Evolutionary conservation across 2,113 vertebrate species (phyloP), one percentile per base, ranked within the genome.

Genomic region (Eclectus roratus): DNA sequence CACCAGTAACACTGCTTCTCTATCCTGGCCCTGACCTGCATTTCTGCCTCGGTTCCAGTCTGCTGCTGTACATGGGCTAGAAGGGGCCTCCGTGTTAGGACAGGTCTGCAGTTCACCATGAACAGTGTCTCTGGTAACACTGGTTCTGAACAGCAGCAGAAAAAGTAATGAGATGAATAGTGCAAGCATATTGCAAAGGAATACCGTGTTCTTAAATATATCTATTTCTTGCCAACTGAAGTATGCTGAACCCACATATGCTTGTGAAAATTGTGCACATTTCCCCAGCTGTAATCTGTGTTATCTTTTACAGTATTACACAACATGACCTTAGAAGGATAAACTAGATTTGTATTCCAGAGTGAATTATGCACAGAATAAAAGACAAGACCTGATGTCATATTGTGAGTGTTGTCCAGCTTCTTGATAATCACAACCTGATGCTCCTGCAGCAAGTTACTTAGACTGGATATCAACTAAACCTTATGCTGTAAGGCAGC

Each of bases 341-440:
- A 55, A 92, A 79, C 55, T 39, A 65, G 17, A 90, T 55, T 50
- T 1, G 4, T 64, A 15, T 29, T 88, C 33, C 49, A 72, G 78
- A 82, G 71, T 53, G 35, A 92, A 69, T 17, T 18, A n/a, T 1
- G 3, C 23, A 28, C 7, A 77, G 29, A 80, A 52, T 12, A 65
- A 77, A 72, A 68, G 6, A 39, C 24, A 88, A 55, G 29, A 46
- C 19, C 33, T 37, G 35, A 80, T 69, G 49, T 43, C 39, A 46
- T 39, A n/a, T 17, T 39, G 15, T 39, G 46, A 69, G 35, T 0
- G 0, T 9, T 43, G 29, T 28, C 63, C 39, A 63, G 19, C 53
- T 39, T 89, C 56, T 46, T 24, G 21, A 44, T 41, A 29, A 80
- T 44, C 58, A 73, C 10, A 89, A 35, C 28, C 7, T 53, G 31